A percentile compares a stretch with the other conserved stretches of the same genome.
phyloP scores from a whole-genome alignment of 2,888 invertebrate genomes.

The Atherix ibis region DNA sequence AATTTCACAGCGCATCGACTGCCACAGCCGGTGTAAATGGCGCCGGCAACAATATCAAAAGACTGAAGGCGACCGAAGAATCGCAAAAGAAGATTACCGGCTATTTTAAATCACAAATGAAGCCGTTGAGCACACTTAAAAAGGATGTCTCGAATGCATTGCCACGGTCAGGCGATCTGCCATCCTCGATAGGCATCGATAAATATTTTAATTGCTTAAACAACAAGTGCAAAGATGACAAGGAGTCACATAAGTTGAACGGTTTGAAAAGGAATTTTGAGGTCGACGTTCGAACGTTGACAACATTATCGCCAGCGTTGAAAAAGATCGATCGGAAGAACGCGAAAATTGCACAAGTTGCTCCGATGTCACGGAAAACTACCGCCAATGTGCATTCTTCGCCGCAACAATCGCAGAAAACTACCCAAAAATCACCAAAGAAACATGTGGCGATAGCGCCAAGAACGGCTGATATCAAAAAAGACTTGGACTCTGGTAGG shows the following conservation, averaged over 20 bases:
- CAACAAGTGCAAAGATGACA: slow-evolving; percentile 21
- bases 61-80: slow-evolving; percentile 19
- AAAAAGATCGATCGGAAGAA: slow-evolving; percentile 32
- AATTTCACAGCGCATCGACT: slow-evolving; percentile 8
- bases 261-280: slow-evolving; percentile 7
- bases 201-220: slow-evolving; percentile 29
- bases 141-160: slow-evolving; percentile 24
- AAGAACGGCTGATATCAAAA: slow-evolving; percentile 27
- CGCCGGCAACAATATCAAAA: slow-evolving; percentile 8
- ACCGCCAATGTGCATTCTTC: slow-evolving; percentile 14
- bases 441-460: slow-evolving; percentile 33
- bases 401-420: background rate
- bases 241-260: slow-evolving; percentile 6
- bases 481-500: slow-evolving; percentile 4
- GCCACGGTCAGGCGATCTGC: slow-evolving; percentile 7
- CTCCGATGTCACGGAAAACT: slow-evolving; percentile 30
- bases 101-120: slow-evolving; percentile 71
- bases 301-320: slow-evolving; percentile 24
- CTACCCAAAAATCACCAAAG: slow-evolving; percentile 21
- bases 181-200: slow-evolving; percentile 25
- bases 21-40: slow-evolving; percentile 9
- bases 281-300: slow-evolving; percentile 6
- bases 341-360: slow-evolving; percentile 31
- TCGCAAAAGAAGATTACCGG: slow-evolving; percentile 69
- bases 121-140: slow-evolving; percentile 43